These are phyloP conservation scores for Matsumyia berberina DNA, from an alignment of 2,888 invertebrate genomes.

Conservation along the genomic window DNA sequence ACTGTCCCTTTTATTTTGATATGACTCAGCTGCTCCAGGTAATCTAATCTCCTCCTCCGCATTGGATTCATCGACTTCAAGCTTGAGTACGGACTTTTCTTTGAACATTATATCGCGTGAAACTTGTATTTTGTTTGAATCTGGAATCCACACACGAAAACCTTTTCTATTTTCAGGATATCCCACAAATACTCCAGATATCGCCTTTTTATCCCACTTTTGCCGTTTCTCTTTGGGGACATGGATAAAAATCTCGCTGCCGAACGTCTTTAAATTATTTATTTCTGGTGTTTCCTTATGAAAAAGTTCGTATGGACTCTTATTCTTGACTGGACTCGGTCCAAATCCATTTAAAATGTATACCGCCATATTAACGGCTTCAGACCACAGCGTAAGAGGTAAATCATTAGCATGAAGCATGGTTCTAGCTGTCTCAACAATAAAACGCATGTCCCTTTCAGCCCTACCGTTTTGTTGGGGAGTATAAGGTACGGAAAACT, in stretches of 20 bases:
- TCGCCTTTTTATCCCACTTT: slow-evolving; percentile 80
- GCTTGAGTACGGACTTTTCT: not conserved
- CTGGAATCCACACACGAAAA: slow-evolving; percentile 14
- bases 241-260: slow-evolving; percentile 79
- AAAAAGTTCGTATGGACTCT: slow-evolving; percentile 78
- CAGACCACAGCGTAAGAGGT: slow-evolving; percentile 80
- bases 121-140: not conserved
- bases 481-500: too few species aligned
- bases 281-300: slow-evolving; percentile 12
- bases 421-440: too few species aligned
- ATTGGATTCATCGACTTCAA: not conserved
- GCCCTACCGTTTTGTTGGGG: slow-evolving; percentile 81
- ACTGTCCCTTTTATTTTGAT: not conserved
- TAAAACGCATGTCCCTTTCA: too few species aligned
- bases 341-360: slow-evolving; percentile 80
- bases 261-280: slow-evolving; percentile 79
- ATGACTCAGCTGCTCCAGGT: not conserved
- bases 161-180: slow-evolving; percentile 20
- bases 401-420: slow-evolving; percentile 77
- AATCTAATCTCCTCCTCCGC: not conserved
- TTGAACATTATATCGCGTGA: slow-evolving; percentile 6
- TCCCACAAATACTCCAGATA: slow-evolving; percentile 25
- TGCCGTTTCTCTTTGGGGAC: slow-evolving; percentile 77
- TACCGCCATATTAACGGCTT: slow-evolving; percentile 80
- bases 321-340: slow-evolving; percentile 69